Evolutionary conservation across 1,140 invertebrate species (phyloP).

Genomic region (Batillaria attramentaria): DNA sequence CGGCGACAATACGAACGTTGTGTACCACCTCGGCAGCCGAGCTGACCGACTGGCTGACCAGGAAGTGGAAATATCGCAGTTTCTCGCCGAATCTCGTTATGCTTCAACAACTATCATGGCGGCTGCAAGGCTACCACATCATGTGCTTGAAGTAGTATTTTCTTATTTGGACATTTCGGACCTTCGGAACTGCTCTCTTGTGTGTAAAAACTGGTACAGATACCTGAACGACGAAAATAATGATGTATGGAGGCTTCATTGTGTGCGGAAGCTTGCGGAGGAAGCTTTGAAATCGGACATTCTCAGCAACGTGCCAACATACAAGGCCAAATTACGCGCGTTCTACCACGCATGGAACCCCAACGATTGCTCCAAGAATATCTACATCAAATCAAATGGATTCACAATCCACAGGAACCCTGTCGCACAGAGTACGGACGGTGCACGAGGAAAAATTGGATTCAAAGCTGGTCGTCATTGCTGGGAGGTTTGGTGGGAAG

Average conservation of each 20-base stretch:
- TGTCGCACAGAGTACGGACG: conserved; percentile 98
- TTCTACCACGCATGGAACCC: conserved; percentile 98
- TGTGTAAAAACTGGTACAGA: conserved; percentile 94
- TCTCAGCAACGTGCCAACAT: conserved; percentile 89
- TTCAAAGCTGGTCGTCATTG: conserved; percentile 94
- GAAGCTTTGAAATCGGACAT: conserved; percentile 95
- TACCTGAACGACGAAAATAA: conserved; percentile 95
- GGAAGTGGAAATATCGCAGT: conserved; percentile 18
- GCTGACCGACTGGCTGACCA: no score
- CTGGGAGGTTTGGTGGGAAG: conserved; percentile 99
- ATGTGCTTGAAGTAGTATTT: conserved; percentile 94
- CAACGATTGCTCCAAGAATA: conserved; percentile 96
- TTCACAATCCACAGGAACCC: conserved; percentile 98
- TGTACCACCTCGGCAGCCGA: no score
- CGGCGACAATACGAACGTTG: no score
- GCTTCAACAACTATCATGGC: conserved; percentile 50
- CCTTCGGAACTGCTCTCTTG: conserved; percentile 89
- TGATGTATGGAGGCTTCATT: conserved; percentile 95
- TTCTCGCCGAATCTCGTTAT: conserved; percentile 24
- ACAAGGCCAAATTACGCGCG: conserved; percentile 94
- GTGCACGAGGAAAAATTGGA: conserved; percentile 92
- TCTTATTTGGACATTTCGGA: conserved; percentile 91
- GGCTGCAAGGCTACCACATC: conserved; percentile 77
- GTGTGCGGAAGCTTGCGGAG: conserved; percentile 88
- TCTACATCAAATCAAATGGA: conserved; percentile 97